Evolutionary conservation across 2,888 invertebrate genomes (phyloP), one percentile per base, ranked within the genome.

Genomic region (Prenolepis imparis): DNA sequence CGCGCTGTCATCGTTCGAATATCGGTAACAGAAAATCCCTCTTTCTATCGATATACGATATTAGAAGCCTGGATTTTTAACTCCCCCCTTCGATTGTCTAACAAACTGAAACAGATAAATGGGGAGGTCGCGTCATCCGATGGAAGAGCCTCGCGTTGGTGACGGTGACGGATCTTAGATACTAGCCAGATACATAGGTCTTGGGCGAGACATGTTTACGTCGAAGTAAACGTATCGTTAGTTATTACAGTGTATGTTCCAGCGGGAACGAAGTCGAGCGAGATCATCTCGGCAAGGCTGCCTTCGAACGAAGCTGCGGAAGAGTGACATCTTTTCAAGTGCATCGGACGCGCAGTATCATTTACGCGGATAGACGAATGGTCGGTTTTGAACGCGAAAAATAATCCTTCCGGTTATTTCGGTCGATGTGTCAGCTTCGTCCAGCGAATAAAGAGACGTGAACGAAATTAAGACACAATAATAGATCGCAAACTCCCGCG

Each of bases 1-100:
- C 28, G 18, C 64, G 66, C 59, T 68, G 85, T 57, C 73, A 83
- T 78, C 83, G 83, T 75, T 86, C 63, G 55, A 77, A 64, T 67
- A 57, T n/a, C 72, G 73, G 15, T 66, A 61, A 61, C 85, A 61
- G 68, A 52, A 67, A 83, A 74, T 61, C 68, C 52, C 18, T 57
- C 39, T 57, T 4, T 63, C 12, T 41, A 12, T 63, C 36, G 48
- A 57, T 44, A 59, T n/a, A 48, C 5, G 15, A 28, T 72, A 83
- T 88, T 87, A 81, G 21, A 73, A 72, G 52, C 21, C 70, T 28
- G n/a, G n/a, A 28, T 3, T 59, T 73, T 67, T 28, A 52, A 41
- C 32, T 59, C 41, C 68, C 1, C 41, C 21, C 57, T 78, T 78
- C 44, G 72, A 78, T 72, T 61, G 36, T 72, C 73, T 59, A 36